phyloP scores from a whole-genome alignment of 2,888 invertebrate species.

The Autographa pulchrina region DNA sequence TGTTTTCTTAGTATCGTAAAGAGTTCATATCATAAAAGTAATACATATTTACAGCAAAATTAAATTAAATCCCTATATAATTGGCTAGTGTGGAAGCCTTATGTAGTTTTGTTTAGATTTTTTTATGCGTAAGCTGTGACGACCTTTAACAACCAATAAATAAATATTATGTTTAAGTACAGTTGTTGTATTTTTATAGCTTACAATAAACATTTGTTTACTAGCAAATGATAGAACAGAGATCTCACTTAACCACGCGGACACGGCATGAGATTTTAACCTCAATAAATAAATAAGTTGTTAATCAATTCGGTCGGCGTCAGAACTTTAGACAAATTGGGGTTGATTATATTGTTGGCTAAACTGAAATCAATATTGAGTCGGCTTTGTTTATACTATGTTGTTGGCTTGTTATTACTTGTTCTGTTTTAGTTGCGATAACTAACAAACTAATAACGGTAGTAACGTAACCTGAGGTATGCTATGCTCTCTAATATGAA shows the following conservation, averaged over 20 bases:
- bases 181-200: no score
- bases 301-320: slow-evolving; percentile 67
- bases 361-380: slow-evolving; percentile 82
- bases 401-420: slow-evolving; percentile 76
- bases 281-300: slow-evolving; percentile 39
- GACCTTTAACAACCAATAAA: no score
- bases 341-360: slow-evolving; percentile 82
- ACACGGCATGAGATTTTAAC: slow-evolving; percentile 8
- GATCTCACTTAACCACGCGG: background rate
- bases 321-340: slow-evolving; percentile 80
- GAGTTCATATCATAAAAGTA: no score
- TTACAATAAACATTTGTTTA: no score
- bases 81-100: no score
- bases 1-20: no score
- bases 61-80: no score
- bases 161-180: no score
- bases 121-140: no score
- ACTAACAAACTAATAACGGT: slow-evolving; percentile 33
- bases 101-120: no score
- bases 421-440: slow-evolving; percentile 73
- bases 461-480: background rate
- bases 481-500: background rate
- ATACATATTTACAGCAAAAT: no score
- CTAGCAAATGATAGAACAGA: background rate
- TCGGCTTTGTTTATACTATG: slow-evolving; percentile 76